A percentile compares a stretch with the other conserved stretches of the same genome.
These are phyloP conservation scores for Sinhomidia bicolor DNA, from an alignment of 2,888 invertebrate genomes.

Conservation along the genomic window DNA sequence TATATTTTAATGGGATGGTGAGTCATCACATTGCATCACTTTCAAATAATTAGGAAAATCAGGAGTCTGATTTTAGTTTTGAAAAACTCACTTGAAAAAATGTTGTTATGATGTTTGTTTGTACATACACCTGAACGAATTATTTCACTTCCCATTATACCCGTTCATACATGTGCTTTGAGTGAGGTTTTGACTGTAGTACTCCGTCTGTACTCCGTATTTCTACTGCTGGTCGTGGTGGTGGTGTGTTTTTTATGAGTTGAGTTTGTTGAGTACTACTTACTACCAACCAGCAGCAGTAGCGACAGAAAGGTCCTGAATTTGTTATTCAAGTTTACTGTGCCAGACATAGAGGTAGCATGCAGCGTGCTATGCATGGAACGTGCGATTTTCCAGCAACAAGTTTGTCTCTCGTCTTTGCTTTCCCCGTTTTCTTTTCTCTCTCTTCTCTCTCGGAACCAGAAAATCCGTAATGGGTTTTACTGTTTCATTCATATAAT, in stretches of 20 bases:
- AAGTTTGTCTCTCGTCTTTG: slow-evolving; percentile 19
- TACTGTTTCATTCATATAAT: too few species aligned
- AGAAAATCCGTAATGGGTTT: not conserved
- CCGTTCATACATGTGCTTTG: not conserved
- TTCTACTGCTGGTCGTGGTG: not conserved
- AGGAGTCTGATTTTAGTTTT: not conserved
- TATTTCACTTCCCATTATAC: too few species aligned
- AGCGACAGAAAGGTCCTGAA: too few species aligned
- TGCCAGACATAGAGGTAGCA: slow-evolving; percentile 43
- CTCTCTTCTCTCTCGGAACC: not conserved
- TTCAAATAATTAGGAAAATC: not conserved
- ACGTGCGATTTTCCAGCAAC: slow-evolving; percentile 40
- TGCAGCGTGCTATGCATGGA: slow-evolving; percentile 14
- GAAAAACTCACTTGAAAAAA: not conserved
- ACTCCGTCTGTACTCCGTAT: not conserved
- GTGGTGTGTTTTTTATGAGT: not conserved
- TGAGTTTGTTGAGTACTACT: too few species aligned
- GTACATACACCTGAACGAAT: not conserved
- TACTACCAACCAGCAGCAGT: too few species aligned
- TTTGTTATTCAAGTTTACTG: slow-evolving; percentile 20
- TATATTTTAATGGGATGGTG: too few species aligned
- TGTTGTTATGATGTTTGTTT: not conserved
- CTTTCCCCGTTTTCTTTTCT: not conserved
- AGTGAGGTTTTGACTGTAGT: not conserved
- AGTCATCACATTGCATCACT: not conserved